A percentile compares a stretch with the other conserved stretches of the same genome.
These are phyloP conservation scores for Sander vitreus DNA, from an alignment of 2,113 vertebrate genomes.

Conservation along the genomic window DNA sequence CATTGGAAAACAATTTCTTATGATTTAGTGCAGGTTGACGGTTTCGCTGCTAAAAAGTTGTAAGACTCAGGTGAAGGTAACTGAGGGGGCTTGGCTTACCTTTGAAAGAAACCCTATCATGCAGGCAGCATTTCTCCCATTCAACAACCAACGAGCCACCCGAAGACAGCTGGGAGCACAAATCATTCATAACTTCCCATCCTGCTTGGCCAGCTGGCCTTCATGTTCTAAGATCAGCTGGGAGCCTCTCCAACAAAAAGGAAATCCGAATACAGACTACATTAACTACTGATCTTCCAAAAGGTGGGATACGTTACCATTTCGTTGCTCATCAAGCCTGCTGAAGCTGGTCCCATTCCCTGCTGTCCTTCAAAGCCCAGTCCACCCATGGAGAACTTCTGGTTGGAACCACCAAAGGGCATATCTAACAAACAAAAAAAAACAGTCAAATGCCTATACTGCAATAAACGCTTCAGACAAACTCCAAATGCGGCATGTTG, in stretches of 20 bases:
- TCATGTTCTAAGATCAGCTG: slow-evolving; percentile 10
- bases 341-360: slow-evolving; percentile 87
- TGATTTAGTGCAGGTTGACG: slow-evolving; percentile 83
- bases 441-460: not conserved
- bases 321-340: slow-evolving; percentile 93
- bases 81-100: slow-evolving; percentile 65
- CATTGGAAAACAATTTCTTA: slow-evolving; percentile 16
- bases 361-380: slow-evolving; percentile 95
- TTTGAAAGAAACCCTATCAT: slow-evolving; percentile 18
- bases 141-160: slow-evolving; percentile 42
- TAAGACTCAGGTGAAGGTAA: slow-evolving; percentile 20
- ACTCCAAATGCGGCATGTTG: fast-evolving
- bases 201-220: slow-evolving; percentile 28
- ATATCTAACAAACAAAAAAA: slow-evolving; percentile 83
- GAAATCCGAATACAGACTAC: slow-evolving; percentile 38
- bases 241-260: slow-evolving; percentile 25
- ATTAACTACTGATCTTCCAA: slow-evolving; percentile 66
- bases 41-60: slow-evolving; percentile 35
- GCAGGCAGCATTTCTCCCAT: slow-evolving; percentile 9
- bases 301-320: slow-evolving; percentile 97
- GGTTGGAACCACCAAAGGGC: slow-evolving; percentile 90
- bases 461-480: not conserved
- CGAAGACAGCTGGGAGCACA: slow-evolving; percentile 14
- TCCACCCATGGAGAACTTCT: slow-evolving; percentile 93
- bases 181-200: not conserved